Evolutionary conservation across 2,113 vertebrate species (phyloP).

Genomic region (Alectura lathami): DNA sequence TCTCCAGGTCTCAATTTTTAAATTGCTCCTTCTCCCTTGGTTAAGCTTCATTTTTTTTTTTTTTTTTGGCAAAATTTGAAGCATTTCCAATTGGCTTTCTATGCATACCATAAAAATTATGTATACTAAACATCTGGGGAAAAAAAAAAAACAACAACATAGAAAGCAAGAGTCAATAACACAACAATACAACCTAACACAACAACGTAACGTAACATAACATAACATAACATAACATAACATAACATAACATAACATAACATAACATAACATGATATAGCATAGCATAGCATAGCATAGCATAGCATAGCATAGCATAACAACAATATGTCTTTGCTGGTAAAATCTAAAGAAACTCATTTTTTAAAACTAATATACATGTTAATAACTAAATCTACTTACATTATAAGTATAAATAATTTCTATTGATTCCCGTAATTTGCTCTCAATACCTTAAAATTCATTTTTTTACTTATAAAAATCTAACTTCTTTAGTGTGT

Average conservation of each 20-base stretch:
- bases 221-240: too few species aligned
- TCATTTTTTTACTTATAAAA: not conserved
- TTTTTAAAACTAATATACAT: not conserved
- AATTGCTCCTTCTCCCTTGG: not conserved
- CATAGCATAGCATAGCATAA: too few species aligned
- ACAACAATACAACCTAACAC: too few species aligned
- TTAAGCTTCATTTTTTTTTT: not conserved
- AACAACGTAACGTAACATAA: too few species aligned
- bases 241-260: too few species aligned
- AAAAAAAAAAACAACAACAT: too few species aligned
- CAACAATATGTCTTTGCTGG: rapidly evolving
- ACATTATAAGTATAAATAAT: not conserved
- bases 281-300: too few species aligned
- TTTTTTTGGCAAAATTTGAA: not conserved
- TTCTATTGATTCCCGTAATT: not conserved
- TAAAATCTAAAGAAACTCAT: not conserved
- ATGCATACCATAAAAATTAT: not conserved
- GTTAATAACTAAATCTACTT: not conserved
- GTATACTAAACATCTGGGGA: not conserved
- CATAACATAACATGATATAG: too few species aligned
- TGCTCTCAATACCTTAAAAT: not conserved
- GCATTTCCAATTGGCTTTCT: not conserved
- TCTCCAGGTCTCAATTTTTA: not conserved
- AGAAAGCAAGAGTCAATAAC: not conserved
- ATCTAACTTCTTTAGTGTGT: not conserved